Percentiles rank a stretch among this genome's conserved stretches.
Conservation (phyloP, 2,797 vertebrate genomes). For the Typhlichthys eigenmanni region DNA sequence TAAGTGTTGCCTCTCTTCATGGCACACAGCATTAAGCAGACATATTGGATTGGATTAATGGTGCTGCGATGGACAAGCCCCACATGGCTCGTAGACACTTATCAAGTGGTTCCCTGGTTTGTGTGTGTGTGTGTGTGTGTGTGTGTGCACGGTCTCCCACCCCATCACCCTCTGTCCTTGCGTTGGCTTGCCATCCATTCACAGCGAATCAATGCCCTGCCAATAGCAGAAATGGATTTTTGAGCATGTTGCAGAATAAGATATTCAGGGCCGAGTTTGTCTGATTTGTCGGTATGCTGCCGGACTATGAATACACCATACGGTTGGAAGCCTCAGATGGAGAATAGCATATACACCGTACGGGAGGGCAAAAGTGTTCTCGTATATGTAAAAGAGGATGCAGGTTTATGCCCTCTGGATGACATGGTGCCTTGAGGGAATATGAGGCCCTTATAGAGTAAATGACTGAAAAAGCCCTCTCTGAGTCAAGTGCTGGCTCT, state of each 20-base stretch:
- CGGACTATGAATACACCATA: slow-evolving; percentile 43
- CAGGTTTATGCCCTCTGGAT: slow-evolving; percentile 10
- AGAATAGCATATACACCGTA: neutral
- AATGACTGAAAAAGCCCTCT: slow-evolving; percentile 5
- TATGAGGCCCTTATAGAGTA: slow-evolving; percentile 5
- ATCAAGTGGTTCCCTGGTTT: slow-evolving; percentile 51
- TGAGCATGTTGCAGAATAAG: slow-evolving; percentile 57
- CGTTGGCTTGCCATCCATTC: slow-evolving; percentile 61
- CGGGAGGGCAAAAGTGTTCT: slow-evolving; percentile 22
- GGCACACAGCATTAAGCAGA: slow-evolving; percentile 72
- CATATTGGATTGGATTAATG: slow-evolving; percentile 77
- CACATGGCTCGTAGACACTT: slow-evolving; percentile 67
- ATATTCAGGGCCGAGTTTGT: slow-evolving; percentile 48
- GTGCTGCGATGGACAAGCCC: slow-evolving; percentile 65
- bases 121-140: slow-evolving; percentile 16
- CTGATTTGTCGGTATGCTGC: slow-evolving; percentile 50
- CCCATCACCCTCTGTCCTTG: slow-evolving; percentile 48
- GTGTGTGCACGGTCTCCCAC: slow-evolving; percentile 22
- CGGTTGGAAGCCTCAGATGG: slow-evolving; percentile 25
- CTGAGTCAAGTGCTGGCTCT: neutral
- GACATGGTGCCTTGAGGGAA: slow-evolving; percentile 4
- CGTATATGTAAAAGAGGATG: slow-evolving; percentile 12
- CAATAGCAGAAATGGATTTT: slow-evolving; percentile 70
- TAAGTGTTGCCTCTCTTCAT: slow-evolving; percentile 60
- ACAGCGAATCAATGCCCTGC: slow-evolving; percentile 65